Conservation (phyloP, 2,888 invertebrate genomes). For the Rotaria socialis region DNA sequence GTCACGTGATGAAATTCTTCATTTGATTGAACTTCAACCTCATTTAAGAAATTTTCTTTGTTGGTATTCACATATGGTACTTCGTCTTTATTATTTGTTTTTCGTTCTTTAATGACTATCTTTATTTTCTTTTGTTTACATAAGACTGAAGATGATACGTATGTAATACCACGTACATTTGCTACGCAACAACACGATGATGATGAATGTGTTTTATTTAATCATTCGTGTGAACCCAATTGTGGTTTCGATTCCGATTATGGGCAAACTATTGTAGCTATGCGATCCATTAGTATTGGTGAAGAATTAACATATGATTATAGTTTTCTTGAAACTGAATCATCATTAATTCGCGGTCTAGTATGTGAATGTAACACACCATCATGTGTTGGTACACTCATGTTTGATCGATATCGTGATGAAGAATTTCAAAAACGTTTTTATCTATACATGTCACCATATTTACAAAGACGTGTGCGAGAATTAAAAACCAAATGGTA, state of each 20-base stretch:
- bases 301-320: slow-evolving; percentile 42
- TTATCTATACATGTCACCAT: neutral
- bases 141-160: slow-evolving; percentile 36
- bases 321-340: slow-evolving; percentile 38
- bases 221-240: slow-evolving; percentile 37
- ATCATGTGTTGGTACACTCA: slow-evolving; percentile 21
- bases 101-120: neutral
- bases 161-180: slow-evolving; percentile 3
- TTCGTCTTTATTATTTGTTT: neutral
- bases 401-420: slow-evolving; percentile 37
- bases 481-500: slow-evolving; percentile 41
- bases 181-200: neutral
- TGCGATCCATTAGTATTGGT: neutral
- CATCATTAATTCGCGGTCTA: slow-evolving; percentile 3
- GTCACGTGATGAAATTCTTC: slow-evolving; percentile 5
- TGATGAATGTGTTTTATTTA: slow-evolving; percentile 35
- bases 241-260: slow-evolving; percentile 18
- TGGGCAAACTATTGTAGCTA: neutral
- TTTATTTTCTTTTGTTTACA: neutral
- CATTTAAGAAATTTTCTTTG: slow-evolving; percentile 30
- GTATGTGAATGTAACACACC: slow-evolving; percentile 31
- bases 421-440: slow-evolving; percentile 16
- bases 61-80: slow-evolving; percentile 37
- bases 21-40: neutral
- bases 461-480: slow-evolving; percentile 27